Evolutionary conservation across 2,113 vertebrate species (phyloP).

Genomic region (Nasalis larvatus): DNA sequence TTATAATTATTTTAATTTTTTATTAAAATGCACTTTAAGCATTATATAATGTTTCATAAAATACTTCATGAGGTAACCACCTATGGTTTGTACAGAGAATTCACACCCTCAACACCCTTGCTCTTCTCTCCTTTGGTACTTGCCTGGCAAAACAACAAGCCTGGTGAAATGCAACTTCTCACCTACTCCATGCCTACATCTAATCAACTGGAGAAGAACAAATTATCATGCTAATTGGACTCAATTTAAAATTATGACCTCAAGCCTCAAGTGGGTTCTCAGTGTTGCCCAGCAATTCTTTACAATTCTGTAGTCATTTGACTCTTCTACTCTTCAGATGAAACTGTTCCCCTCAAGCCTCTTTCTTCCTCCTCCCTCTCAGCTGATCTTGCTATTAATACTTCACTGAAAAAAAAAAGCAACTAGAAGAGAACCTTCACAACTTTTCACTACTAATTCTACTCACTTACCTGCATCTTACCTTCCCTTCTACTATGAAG

Average conservation of each 20-base stretch:
- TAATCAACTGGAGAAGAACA: background rate
- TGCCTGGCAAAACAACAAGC: conserved; percentile 6
- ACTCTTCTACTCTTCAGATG: background rate
- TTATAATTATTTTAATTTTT: background rate
- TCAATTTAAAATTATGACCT: background rate
- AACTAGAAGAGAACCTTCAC: background rate
- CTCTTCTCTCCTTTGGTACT: background rate
- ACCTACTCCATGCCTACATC: background rate
- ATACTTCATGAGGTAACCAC: background rate
- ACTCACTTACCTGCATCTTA: background rate
- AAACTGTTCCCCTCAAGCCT: background rate
- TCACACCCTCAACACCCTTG: background rate
- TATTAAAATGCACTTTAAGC: background rate
- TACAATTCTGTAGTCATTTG: background rate
- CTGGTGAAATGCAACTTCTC: background rate
- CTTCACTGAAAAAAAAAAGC: background rate
- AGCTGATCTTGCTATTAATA: background rate
- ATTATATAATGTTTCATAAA: background rate
- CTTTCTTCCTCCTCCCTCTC: background rate
- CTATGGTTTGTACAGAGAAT: background rate
- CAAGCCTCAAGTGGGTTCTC: background rate
- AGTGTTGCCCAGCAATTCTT: background rate
- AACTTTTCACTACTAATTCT: background rate
- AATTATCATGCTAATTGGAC: background rate
- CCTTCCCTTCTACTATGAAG: background rate